Conservation (phyloP, 2,888 invertebrate species). For the Drosophila koepferae region DNA sequence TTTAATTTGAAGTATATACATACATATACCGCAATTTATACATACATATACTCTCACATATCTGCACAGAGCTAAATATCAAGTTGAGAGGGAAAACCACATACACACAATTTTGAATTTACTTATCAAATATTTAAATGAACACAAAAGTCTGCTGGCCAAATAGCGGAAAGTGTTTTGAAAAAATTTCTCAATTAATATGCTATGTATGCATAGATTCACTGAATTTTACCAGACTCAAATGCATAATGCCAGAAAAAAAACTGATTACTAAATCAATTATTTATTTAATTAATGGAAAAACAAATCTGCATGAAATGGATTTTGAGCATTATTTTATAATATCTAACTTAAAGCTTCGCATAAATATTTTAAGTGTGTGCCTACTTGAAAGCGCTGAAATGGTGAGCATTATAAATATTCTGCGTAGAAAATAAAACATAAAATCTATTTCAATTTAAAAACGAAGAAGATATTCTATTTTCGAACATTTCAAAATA, state of each 20-base stretch:
- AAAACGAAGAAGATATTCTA: not conserved
- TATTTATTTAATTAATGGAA: conserved; percentile 14
- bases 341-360: not conserved
- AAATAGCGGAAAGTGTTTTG: conserved; percentile 8
- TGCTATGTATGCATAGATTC: not conserved
- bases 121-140: conserved; percentile 43
- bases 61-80: conserved; percentile 26
- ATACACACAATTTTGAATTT: conserved; percentile 20
- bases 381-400: not conserved
- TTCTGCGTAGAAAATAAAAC: not conserved
- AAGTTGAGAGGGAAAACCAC: conserved; percentile 34
- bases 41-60: not conserved
- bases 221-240: not conserved
- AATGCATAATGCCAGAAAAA: not conserved
- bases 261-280: conserved; percentile 16
- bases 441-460: conserved; percentile 1
- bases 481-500: not conserved
- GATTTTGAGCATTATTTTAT: conserved; percentile 2
- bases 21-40: conserved; percentile 55
- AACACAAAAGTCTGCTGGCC: conserved; percentile 39
- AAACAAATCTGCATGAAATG: not conserved
- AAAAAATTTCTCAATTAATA: conserved; percentile 32
- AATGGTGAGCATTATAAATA: not conserved
- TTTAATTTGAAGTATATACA: conserved; percentile 67
- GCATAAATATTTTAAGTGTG: not conserved